Conservation (phyloP, 2,797 vertebrate genomes). For the Natrix natrix region DNA sequence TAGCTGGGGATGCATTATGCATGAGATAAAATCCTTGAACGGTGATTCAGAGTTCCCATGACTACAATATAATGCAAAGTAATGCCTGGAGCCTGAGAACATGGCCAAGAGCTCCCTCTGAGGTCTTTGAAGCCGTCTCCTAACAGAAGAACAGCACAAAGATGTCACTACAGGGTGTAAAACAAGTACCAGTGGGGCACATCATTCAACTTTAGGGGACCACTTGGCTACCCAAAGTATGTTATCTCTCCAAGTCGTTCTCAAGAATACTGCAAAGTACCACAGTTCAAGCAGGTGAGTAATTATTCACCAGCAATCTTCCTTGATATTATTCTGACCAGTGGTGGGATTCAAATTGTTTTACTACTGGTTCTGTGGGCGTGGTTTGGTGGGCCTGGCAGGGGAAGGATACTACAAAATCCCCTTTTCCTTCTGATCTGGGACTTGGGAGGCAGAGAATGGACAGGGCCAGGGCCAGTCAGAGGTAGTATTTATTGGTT, state of each 20-base stretch:
- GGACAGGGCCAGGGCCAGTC: too few relatives aligned
- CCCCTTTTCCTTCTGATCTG: too few relatives aligned
- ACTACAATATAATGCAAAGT: conserved; percentile 49
- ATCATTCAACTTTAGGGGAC: rapidly evolving
- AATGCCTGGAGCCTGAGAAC: conserved; percentile 28
- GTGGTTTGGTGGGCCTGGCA: too few relatives aligned
- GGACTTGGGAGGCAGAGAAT: too few relatives aligned
- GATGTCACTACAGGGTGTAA: background rate
- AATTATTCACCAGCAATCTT: background rate
- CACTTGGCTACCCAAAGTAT: background rate
- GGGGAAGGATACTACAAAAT: too few relatives aligned
- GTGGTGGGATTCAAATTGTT: too few relatives aligned
- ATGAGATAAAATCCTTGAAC: conserved; percentile 51
- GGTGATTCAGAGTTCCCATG: conserved; percentile 54
- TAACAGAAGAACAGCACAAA: background rate
- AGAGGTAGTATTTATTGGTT: too few relatives aligned
- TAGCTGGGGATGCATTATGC: conserved; percentile 54
- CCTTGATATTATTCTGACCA: background rate
- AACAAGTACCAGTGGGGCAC: conserved; percentile 2
- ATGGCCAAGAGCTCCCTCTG: background rate
- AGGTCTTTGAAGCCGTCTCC: background rate
- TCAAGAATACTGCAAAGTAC: background rate
- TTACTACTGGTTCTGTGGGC: too few relatives aligned
- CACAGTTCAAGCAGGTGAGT: too few relatives aligned
- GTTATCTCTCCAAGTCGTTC: background rate